Percentiles rank a stretch among this genome's conserved stretches.
Evolutionary conservation across 2,888 invertebrate species (phyloP).

Genomic region (Lottia scabra): DNA sequence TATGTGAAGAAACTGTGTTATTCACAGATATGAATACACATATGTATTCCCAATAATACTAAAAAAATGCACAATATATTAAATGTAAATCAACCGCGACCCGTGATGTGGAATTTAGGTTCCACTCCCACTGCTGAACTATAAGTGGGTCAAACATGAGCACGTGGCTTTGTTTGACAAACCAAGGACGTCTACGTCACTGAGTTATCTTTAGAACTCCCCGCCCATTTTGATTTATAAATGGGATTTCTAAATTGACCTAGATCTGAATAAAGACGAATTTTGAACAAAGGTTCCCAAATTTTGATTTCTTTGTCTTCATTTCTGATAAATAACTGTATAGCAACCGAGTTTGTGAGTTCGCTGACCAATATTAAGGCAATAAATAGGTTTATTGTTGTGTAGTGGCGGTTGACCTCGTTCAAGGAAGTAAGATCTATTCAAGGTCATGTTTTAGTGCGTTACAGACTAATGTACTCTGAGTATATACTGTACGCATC

Average conservation of each 20-base stretch:
- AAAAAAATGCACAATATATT: no score
- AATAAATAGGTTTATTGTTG: background rate
- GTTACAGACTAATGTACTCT: slow-evolving; percentile 2
- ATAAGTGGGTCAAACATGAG: slow-evolving; percentile 10
- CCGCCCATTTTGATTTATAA: slow-evolving; percentile 28
- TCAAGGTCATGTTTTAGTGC: background rate
- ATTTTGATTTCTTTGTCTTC: no score
- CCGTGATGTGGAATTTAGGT: background rate
- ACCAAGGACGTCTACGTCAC: slow-evolving; percentile 36
- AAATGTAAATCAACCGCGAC: no score
- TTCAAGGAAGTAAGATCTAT: background rate
- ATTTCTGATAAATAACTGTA: no score
- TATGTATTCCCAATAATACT: no score
- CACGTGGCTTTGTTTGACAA: slow-evolving; percentile 34
- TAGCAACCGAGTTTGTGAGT: no score
- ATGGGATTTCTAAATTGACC: background rate
- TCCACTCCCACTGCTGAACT: slow-evolving; percentile 7
- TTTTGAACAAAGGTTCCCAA: no score
- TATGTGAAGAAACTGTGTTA: no score
- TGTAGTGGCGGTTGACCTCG: background rate
- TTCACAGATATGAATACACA: no score
- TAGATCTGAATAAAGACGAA: no score
- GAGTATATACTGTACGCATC: background rate
- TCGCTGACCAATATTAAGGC: no score
- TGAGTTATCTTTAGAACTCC: slow-evolving; percentile 15